phyloP scores from a whole-genome alignment of 2,797 vertebrate species.

The Siniperca obscura region DNA sequence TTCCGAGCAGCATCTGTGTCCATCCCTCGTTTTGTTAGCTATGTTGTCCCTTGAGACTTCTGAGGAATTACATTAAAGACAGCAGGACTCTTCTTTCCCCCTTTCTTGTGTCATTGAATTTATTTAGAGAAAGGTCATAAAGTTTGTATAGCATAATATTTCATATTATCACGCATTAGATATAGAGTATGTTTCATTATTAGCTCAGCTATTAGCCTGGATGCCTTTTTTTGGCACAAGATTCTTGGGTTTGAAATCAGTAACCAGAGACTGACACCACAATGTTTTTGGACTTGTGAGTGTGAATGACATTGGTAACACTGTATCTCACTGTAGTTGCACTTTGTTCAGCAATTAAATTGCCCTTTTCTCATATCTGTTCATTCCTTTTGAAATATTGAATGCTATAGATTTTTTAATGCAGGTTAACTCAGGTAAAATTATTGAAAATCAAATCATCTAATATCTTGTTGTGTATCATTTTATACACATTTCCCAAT shows the following conservation, averaged over 20 bases:
- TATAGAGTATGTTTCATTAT: not conserved
- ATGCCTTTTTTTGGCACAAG: not conserved
- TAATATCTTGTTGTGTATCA: not conserved
- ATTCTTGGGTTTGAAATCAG: not conserved
- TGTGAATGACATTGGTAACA: not conserved
- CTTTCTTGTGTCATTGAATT: not conserved
- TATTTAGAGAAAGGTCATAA: not conserved
- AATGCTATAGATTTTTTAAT: not conserved
- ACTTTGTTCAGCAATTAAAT: not conserved
- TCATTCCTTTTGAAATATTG: not conserved
- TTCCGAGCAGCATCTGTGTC: conserved; percentile 48
- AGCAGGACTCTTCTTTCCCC: conserved; percentile 10
- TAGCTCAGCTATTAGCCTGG: not conserved
- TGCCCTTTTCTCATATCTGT: not conserved
- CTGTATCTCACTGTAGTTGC: not conserved
- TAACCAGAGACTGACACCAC: not conserved
- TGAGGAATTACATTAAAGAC: conserved; percentile 42
- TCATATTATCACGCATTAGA: not conserved
- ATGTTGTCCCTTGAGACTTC: conserved; percentile 45
- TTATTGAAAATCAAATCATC: not conserved
- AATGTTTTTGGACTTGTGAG: not conserved
- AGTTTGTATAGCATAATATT: conserved; percentile 10
- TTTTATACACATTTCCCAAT: not conserved
- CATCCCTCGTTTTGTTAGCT: conserved; percentile 33
- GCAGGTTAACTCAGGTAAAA: not conserved